phyloP scores from a whole-genome alignment of 2,888 invertebrate genomes.

The Pelosia muscerda region DNA sequence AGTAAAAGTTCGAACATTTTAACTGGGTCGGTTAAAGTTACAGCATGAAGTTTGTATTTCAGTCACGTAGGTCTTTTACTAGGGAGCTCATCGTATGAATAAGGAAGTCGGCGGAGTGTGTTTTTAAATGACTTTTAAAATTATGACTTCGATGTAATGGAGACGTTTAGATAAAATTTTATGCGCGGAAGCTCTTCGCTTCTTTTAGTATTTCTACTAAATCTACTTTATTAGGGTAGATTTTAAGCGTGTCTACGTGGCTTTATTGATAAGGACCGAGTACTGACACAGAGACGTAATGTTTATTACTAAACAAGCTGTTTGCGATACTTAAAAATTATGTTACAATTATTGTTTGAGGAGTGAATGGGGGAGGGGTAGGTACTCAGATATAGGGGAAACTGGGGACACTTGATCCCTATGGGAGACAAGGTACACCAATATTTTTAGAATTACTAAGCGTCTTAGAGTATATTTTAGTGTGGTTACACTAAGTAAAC shows the following conservation, averaged over 20 bases:
- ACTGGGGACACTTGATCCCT: too few species aligned
- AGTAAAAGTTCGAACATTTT: constrained; percentile 48
- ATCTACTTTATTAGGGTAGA: background rate
- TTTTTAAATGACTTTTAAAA: constrained; percentile 55
- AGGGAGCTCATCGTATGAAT: constrained; percentile 57
- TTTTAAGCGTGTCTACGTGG: background rate
- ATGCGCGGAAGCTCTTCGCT: constrained; percentile 24
- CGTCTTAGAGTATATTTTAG: too few species aligned
- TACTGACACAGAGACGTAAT: too few species aligned
- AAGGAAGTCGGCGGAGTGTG: constrained; percentile 51
- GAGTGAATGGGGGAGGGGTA: too few species aligned
- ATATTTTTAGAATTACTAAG: too few species aligned
- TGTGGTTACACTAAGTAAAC: too few species aligned
- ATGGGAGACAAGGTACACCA: too few species aligned
- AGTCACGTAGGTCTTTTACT: constrained; percentile 66
- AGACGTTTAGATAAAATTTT: constrained; percentile 46
- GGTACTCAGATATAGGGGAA: too few species aligned
- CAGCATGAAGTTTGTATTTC: constrained; percentile 51
- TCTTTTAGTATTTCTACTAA: constrained; percentile 23
- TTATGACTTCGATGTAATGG: constrained; percentile 49
- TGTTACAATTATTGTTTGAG: too few species aligned
- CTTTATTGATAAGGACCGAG: background rate
- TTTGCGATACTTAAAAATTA: too few species aligned
- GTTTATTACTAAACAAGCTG: too few species aligned
- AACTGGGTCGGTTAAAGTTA: constrained; percentile 54